These are phyloP conservation scores for Leptopilina myrica DNA, from an alignment of 2,888 invertebrate genomes.

Conservation along the genomic window DNA sequence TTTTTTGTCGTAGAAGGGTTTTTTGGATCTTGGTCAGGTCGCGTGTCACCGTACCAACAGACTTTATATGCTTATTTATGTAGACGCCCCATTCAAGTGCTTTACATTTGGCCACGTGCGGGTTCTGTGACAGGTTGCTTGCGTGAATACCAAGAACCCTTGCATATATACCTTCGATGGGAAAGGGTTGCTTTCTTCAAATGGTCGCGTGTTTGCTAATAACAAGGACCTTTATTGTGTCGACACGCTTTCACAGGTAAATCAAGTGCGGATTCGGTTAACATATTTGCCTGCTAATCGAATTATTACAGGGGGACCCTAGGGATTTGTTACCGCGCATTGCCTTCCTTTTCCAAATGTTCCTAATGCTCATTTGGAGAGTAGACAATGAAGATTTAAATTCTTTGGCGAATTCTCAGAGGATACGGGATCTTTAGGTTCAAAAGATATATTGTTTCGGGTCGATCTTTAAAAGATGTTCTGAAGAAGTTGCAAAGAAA, in stretches of 20 bases:
- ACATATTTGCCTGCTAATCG: constrained; percentile 34
- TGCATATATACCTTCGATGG: constrained; percentile 51
- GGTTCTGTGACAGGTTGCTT: constrained; percentile 61
- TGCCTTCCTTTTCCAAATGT: too few relatives aligned
- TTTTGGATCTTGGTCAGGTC: constrained; percentile 58
- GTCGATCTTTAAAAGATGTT: too few relatives aligned
- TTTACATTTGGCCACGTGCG: constrained; percentile 64
- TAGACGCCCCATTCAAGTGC: constrained; percentile 65
- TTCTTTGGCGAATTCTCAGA: too few relatives aligned
- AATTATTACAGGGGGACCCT: background rate
- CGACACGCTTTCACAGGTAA: constrained; percentile 41
- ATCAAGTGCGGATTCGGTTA: constrained; percentile 29
- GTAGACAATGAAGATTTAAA: too few relatives aligned
- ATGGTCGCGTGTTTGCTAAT: constrained; percentile 56
- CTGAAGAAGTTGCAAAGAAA: too few relatives aligned
- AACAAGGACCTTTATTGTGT: constrained; percentile 35
- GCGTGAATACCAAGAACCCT: constrained; percentile 56
- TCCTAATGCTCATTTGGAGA: too few relatives aligned
- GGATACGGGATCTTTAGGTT: too few relatives aligned
- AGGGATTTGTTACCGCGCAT: too few relatives aligned
- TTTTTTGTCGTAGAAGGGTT: constrained; percentile 53
- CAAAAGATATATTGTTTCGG: too few relatives aligned
- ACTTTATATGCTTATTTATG: constrained; percentile 69
- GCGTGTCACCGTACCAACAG: constrained; percentile 63
- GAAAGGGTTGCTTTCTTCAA: constrained; percentile 52